These are phyloP conservation scores for Chrysomela aeneicollis DNA, from an alignment of 2,888 invertebrate species.

Conservation along the genomic window DNA sequence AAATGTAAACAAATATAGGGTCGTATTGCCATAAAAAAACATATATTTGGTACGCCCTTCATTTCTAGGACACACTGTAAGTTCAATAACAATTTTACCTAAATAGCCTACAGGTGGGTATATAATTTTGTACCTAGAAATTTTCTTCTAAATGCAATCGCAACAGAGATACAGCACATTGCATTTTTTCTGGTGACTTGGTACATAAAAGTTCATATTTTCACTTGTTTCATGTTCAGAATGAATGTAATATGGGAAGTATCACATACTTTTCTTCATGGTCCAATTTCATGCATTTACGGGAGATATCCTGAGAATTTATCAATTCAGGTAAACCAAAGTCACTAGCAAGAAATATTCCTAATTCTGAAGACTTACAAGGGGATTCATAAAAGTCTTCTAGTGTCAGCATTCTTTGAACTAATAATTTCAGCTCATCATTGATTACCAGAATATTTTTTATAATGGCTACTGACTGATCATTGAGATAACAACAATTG, in stretches of 20 bases:
- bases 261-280: background rate
- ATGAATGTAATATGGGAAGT: background rate
- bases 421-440: background rate
- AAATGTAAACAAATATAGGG: too few relatives aligned
- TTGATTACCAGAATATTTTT: background rate
- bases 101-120: too few relatives aligned
- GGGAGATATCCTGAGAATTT: background rate
- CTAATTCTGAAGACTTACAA: background rate
- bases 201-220: background rate
- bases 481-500: conserved; percentile 24
- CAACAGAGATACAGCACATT: too few relatives aligned
- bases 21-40: too few relatives aligned
- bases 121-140: too few relatives aligned
- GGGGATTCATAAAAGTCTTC: background rate
- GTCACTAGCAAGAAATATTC: background rate
- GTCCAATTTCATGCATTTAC: background rate
- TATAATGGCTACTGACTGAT: background rate
- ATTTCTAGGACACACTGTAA: too few relatives aligned
- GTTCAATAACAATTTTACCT: too few relatives aligned
- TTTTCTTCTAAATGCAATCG: too few relatives aligned
- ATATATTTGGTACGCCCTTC: too few relatives aligned
- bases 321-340: background rate
- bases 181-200: too few relatives aligned
- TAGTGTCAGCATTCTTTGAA: background rate
- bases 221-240: background rate